Evolutionary conservation across 1,140 invertebrate species (phyloP).

Genomic region (Drepana arcuata): DNA sequence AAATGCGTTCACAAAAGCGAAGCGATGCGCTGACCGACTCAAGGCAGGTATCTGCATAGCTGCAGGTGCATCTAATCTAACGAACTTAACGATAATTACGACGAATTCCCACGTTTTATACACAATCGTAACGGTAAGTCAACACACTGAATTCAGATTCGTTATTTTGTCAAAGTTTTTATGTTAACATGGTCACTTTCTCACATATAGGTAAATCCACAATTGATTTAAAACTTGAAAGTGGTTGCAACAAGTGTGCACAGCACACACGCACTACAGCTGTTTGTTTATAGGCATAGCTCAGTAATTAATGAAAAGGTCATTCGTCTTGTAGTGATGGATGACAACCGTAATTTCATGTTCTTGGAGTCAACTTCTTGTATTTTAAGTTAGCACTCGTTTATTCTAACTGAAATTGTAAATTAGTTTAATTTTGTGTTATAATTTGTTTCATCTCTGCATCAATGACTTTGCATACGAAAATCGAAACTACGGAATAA

Average conservation of each 20-base stretch:
- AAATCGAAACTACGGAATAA: too few species aligned
- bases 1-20: constrained; percentile 31
- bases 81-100: constrained; percentile 39
- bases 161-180: constrained; percentile 1
- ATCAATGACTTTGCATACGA: too few species aligned
- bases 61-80: constrained; percentile 63
- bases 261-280: constrained; percentile 33
- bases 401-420: too few species aligned
- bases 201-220: constrained; percentile 51
- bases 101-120: constrained; percentile 35
- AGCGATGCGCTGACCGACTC: constrained; percentile 27
- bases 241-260: constrained; percentile 58
- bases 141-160: constrained; percentile 22
- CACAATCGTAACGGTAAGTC: constrained; percentile 51
- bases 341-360: too few species aligned
- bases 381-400: too few species aligned
- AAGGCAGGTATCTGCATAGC: constrained; percentile 34
- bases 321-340: too few species aligned
- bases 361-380: too few species aligned
- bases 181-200: constrained; percentile 36
- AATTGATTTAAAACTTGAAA: constrained; percentile 66
- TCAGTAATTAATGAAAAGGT: constrained; percentile 13
- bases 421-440: too few species aligned
- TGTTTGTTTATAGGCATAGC: constrained; percentile 34
- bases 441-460: too few species aligned